phyloP scores from a whole-genome alignment of 2,888 invertebrate species.

The Ochropleura plecta region DNA sequence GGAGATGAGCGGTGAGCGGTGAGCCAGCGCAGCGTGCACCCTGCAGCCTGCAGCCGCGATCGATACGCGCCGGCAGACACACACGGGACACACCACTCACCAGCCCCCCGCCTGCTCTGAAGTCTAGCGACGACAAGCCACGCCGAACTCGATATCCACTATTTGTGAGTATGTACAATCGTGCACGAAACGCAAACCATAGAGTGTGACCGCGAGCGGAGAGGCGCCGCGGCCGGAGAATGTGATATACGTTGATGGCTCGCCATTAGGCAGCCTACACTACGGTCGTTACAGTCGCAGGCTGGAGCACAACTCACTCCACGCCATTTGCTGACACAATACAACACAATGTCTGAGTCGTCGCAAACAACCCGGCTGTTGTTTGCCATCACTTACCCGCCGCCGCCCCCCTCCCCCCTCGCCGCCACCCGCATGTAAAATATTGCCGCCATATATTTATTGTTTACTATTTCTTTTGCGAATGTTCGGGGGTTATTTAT shows the following conservation, averaged over 20 bases:
- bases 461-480: slow-evolving; percentile 61
- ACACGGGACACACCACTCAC: background rate
- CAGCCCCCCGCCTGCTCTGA: background rate
- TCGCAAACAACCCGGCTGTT: slow-evolving; percentile 33
- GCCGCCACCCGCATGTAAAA: slow-evolving; percentile 26
- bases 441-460: slow-evolving; percentile 49
- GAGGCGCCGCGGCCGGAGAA: background rate
- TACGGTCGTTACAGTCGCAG: background rate
- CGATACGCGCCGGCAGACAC: background rate
- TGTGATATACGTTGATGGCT: background rate
- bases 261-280: slow-evolving; percentile 1
- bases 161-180: background rate
- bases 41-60: background rate
- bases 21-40: background rate
- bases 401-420: slow-evolving; percentile 18
- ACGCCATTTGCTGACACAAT: slow-evolving; percentile 22
- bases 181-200: background rate
- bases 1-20: background rate
- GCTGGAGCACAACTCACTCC: background rate
- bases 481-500: slow-evolving; percentile 65
- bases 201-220: background rate
- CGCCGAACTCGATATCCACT: background rate
- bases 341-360: slow-evolving; percentile 2
- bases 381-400: slow-evolving; percentile 48
- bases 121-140: background rate